phyloP scores from a whole-genome alignment of 2,113 vertebrate genomes.

The Sinosuthora webbiana region DNA sequence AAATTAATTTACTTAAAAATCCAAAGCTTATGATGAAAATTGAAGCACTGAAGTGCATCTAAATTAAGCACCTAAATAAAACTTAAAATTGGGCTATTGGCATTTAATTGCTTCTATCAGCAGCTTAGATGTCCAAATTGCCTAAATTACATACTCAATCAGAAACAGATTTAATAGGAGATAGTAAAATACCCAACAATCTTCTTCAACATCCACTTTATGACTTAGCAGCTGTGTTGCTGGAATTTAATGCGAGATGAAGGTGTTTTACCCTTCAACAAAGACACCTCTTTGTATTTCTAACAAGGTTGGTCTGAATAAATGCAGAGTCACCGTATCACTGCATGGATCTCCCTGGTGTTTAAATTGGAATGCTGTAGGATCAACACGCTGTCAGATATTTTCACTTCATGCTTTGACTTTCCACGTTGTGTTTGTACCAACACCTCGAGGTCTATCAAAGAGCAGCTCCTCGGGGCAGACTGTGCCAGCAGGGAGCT shows the following conservation, averaged over 20 bases:
- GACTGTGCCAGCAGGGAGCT: background rate
- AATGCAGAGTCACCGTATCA: background rate
- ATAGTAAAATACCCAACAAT: background rate
- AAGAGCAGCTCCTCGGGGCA: background rate
- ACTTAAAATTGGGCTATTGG: background rate
- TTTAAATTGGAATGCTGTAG: background rate
- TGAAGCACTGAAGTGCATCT: background rate
- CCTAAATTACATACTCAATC: background rate
- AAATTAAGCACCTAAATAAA: constrained; percentile 19
- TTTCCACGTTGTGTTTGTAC: background rate
- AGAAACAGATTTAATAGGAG: constrained; percentile 19
- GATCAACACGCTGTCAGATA: background rate
- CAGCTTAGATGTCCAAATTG: background rate
- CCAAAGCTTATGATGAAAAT: background rate
- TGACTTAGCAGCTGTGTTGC: background rate
- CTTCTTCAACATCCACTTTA: background rate
- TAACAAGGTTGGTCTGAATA: background rate
- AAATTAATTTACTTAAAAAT: background rate
- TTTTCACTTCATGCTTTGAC: background rate
- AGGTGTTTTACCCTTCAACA: background rate
- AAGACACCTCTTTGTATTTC: background rate
- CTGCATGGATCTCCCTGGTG: background rate
- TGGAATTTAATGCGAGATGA: background rate
- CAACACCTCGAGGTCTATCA: background rate
- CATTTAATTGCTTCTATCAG: background rate